Conservation (phyloP, 2,888 invertebrate species). For the Corbicula japonica region DNA sequence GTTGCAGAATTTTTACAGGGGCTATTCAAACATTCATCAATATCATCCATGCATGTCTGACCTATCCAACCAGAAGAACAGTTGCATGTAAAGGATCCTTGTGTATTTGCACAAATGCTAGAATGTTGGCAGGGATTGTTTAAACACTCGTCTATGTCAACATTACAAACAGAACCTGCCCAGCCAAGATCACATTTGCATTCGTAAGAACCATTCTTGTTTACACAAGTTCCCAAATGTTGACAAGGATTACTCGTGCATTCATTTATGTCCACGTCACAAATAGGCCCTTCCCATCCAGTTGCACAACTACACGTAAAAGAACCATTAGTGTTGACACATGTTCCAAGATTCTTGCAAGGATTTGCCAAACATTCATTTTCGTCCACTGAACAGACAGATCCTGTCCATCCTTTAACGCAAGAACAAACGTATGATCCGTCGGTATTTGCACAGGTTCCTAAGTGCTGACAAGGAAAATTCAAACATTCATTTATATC, state of each 20-base stretch:
- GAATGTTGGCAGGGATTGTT: conserved; percentile 16
- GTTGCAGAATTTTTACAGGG: conserved; percentile 11
- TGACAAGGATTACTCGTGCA: not conserved
- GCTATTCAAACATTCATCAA: conserved; percentile 21
- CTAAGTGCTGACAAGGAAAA: no score
- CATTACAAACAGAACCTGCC: conserved; percentile 16
- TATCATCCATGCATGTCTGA: conserved; percentile 9
- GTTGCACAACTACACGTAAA: not conserved
- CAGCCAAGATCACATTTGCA: conserved; percentile 25
- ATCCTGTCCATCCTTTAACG: no score
- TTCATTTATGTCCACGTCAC: not conserved
- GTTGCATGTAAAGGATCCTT: conserved; percentile 8
- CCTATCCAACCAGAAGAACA: conserved; percentile 26
- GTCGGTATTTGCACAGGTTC: no score
- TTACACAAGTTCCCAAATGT: not conserved
- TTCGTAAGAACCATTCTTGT: conserved; percentile 7
- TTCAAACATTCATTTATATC: no score
- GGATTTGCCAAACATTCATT: no score
- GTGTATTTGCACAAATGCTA: conserved; percentile 18
- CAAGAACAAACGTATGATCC: no score
- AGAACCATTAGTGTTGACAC: no score
- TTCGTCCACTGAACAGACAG: no score
- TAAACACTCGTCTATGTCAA: conserved; percentile 34
- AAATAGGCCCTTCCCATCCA: not conserved
- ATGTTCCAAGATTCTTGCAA: no score